These are phyloP conservation scores for Punctoribates punctum DNA, from an alignment of 2,888 invertebrate species.

Conservation along the genomic window DNA sequence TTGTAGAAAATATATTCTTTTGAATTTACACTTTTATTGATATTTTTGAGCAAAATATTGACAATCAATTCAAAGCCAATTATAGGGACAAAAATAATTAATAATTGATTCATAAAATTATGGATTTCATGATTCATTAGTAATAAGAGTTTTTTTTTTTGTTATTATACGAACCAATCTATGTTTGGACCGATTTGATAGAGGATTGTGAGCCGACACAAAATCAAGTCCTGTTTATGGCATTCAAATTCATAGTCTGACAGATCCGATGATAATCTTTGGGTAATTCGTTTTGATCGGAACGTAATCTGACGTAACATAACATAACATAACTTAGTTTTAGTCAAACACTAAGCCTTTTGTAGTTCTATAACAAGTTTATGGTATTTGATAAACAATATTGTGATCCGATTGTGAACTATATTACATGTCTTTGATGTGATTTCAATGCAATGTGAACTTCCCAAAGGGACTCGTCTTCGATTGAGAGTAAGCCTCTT, in stretches of 20 bases:
- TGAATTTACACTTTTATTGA: neutral
- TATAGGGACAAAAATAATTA: neutral
- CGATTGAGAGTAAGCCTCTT: neutral
- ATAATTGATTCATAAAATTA: neutral
- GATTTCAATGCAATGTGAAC: constrained; percentile 35
- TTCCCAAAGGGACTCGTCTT: constrained; percentile 31
- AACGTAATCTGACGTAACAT: neutral
- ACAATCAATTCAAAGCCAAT: neutral
- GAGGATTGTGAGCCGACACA: too few relatives aligned
- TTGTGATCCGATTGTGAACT: constrained; percentile 26
- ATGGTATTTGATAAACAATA: constrained; percentile 16
- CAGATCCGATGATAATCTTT: neutral
- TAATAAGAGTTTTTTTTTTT: too few relatives aligned
- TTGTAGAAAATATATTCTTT: neutral
- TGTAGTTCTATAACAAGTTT: neutral
- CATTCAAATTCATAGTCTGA: neutral
- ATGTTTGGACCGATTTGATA: too few relatives aligned
- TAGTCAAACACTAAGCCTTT: neutral
- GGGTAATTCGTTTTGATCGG: constrained; percentile 11
- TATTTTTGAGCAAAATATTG: neutral
- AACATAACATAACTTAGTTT: neutral
- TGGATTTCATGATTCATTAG: too few relatives aligned
- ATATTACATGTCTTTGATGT: constrained; percentile 27
- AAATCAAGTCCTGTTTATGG: too few relatives aligned
- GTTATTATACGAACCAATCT: too few relatives aligned